Conservation (phyloP, 2,888 invertebrate species). For the Diplazon laetatorius region DNA sequence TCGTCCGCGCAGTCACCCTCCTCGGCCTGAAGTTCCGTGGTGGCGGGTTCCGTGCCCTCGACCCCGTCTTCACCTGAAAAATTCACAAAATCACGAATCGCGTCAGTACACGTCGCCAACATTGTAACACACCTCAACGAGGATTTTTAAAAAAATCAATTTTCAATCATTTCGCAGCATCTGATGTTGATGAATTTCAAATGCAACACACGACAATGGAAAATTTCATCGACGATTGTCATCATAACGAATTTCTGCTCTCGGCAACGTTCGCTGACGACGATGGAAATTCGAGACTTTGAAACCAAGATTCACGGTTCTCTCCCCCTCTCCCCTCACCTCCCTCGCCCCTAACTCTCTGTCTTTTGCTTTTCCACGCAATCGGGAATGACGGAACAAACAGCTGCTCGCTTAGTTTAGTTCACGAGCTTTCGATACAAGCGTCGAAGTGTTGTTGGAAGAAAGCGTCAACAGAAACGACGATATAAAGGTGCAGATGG, state of each 20-base stretch:
- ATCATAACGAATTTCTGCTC: slow-evolving; percentile 36
- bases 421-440: slow-evolving; percentile 49
- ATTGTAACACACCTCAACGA: not conserved
- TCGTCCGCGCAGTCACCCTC: slow-evolving; percentile 85
- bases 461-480: slow-evolving; percentile 54
- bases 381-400: slow-evolving; percentile 61
- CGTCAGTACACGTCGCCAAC: too few relatives aligned
- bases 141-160: slow-evolving; percentile 23
- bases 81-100: too few relatives aligned
- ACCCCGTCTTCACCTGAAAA: slow-evolving; percentile 85
- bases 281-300: slow-evolving; percentile 57
- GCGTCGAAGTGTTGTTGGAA: slow-evolving; percentile 51
- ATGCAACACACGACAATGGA: slow-evolving; percentile 29
- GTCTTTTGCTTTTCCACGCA: slow-evolving; percentile 38
- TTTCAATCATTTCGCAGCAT: slow-evolving; percentile 38
- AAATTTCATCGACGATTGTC: slow-evolving; percentile 28
- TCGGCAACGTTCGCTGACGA: slow-evolving; percentile 14
- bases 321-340: not conserved
- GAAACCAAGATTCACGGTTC: slow-evolving; percentile 17
- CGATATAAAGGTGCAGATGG: slow-evolving; percentile 77
- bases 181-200: slow-evolving; percentile 26
- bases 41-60: slow-evolving; percentile 79
- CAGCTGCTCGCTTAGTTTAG: slow-evolving; percentile 47
- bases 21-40: slow-evolving; percentile 84
- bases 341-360: slow-evolving; percentile 14